phyloP scores from a whole-genome alignment of 2,888 invertebrate species.

The Cybosia mesomella region DNA sequence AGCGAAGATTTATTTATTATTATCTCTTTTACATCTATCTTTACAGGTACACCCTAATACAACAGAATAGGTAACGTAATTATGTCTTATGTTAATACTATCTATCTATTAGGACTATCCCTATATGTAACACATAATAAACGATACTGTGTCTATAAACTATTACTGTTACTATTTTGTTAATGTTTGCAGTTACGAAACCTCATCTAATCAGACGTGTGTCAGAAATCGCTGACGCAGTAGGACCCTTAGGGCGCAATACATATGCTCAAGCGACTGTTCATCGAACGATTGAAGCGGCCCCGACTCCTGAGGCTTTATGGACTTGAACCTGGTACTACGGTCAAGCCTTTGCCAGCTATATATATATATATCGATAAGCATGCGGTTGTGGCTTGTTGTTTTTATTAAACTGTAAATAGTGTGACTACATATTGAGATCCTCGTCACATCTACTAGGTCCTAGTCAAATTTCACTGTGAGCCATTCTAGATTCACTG shows the following conservation, averaged over 20 bases:
- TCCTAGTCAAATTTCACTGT: not conserved
- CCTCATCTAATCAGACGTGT: conserved; percentile 35
- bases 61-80: no score
- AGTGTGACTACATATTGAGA: conserved; percentile 22
- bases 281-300: conserved; percentile 58
- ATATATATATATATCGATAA: conserved; percentile 67
- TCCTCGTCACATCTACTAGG: not conserved
- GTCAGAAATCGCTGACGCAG: conserved; percentile 37
- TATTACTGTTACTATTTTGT: not conserved
- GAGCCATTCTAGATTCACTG: not conserved
- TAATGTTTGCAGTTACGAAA: conserved; percentile 13
- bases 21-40: no score
- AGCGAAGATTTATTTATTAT: no score
- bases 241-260: conserved; percentile 49
- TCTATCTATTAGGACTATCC: no score
- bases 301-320: conserved; percentile 77
- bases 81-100: no score
- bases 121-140: no score
- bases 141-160: no score
- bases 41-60: no score
- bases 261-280: conserved; percentile 59
- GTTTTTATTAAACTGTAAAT: conserved; percentile 51
- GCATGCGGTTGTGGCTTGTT: conserved; percentile 71
- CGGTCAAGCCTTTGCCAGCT: conserved; percentile 67
- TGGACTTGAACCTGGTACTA: conserved; percentile 74